Evolutionary conservation across 2,113 vertebrate species (phyloP).

Genomic region (Stigmatopora nigra): DNA sequence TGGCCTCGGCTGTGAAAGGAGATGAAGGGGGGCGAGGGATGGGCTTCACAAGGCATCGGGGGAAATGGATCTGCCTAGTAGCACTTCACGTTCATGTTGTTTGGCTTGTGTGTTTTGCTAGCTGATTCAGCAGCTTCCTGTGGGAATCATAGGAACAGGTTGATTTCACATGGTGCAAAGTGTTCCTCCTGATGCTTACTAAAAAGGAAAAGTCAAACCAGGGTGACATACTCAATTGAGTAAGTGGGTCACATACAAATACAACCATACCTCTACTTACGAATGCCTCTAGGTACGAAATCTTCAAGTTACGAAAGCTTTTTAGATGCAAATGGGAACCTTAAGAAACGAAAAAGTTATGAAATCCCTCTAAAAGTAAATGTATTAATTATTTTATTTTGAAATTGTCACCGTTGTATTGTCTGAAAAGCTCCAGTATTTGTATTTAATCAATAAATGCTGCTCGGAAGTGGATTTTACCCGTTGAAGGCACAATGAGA

Average conservation of each 20-base stretch:
- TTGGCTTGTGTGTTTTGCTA: background rate
- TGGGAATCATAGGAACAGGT: background rate
- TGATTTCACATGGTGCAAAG: background rate
- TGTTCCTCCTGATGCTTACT: slow-evolving; percentile 4
- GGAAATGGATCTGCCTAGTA: background rate
- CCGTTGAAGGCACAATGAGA: no score
- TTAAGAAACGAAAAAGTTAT: no score
- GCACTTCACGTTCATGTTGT: background rate
- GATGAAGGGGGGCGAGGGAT: background rate
- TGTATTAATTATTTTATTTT: no score
- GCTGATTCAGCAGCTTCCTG: background rate
- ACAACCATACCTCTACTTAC: no score
- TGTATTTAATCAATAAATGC: no score
- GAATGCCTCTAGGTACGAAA: no score
- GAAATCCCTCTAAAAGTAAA: no score
- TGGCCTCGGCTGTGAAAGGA: background rate
- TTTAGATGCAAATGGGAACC: no score
- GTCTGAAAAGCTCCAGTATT: no score
- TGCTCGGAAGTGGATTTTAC: no score
- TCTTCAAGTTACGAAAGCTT: no score
- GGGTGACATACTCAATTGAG: background rate
- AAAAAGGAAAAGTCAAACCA: slow-evolving; percentile 2
- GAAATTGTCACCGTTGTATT: no score
- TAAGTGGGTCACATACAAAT: background rate
- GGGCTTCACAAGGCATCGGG: background rate